Conservation (phyloP, 2,113 vertebrate genomes). For the Chloropsis cyanopogon region DNA sequence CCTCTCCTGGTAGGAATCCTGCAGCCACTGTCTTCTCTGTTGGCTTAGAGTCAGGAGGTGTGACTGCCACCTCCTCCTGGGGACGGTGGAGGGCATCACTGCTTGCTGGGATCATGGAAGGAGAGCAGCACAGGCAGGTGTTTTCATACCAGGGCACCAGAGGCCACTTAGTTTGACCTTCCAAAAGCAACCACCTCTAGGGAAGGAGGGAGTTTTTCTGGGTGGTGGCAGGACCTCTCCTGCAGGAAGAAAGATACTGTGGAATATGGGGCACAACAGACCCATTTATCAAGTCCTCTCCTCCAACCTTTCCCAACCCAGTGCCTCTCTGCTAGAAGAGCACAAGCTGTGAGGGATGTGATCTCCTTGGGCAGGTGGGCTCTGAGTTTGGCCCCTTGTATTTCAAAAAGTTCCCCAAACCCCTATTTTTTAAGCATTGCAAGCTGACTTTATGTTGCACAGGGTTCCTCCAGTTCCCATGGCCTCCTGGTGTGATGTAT, state of each 20-base stretch:
- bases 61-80: background rate
- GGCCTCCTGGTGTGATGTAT: background rate
- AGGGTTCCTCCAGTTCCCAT: background rate
- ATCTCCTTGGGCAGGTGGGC: background rate
- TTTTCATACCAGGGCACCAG: background rate
- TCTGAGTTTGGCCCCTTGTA: background rate
- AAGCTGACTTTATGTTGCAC: background rate
- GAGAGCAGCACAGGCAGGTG: background rate
- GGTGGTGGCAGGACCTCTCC: background rate
- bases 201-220: background rate
- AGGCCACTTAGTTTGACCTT: background rate
- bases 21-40: fast-evolving
- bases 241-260: background rate
- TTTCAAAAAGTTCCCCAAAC: background rate
- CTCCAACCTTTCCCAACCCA: background rate
- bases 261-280: background rate
- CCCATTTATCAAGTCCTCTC: background rate
- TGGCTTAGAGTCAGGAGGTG: background rate
- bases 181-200: no score
- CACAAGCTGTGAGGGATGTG: background rate
- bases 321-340: background rate
- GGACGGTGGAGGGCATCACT: background rate
- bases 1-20: background rate
- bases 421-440: background rate
- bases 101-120: background rate